phyloP scores from a whole-genome alignment of 2,888 invertebrate species.

The Gastrophysa polygoni region DNA sequence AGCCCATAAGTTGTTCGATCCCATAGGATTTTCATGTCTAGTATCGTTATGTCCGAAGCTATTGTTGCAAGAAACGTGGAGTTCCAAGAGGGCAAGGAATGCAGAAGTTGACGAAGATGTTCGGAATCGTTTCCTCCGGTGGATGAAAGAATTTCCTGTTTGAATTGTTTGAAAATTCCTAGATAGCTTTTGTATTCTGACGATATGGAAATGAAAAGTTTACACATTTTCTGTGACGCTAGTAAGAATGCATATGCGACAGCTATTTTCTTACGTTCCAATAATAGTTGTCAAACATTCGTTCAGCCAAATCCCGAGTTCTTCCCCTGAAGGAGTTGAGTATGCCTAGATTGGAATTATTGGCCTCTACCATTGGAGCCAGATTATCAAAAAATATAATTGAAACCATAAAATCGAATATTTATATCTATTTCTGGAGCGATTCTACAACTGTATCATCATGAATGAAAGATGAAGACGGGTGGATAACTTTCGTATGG shows the following conservation, averaged over 20 bases:
- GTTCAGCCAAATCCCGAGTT: slow-evolving; percentile 12
- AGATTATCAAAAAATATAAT: neutral
- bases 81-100: neutral
- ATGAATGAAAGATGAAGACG: slow-evolving; percentile 26
- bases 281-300: neutral
- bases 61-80: slow-evolving; percentile 22
- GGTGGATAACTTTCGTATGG: slow-evolving; percentile 34
- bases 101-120: slow-evolving; percentile 6
- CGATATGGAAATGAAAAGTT: neutral
- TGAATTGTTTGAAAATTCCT: neutral
- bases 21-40: slow-evolving; percentile 27
- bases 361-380: neutral
- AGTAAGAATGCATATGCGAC: slow-evolving; percentile 17
- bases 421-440: slow-evolving; percentile 21
- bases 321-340: slow-evolving; percentile 11
- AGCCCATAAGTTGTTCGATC: slow-evolving; percentile 26
- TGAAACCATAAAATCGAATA: neutral
- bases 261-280: neutral
- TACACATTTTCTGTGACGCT: slow-evolving; percentile 7
- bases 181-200: neutral
- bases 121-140: neutral
- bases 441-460: slow-evolving; percentile 30
- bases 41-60: slow-evolving; percentile 27
- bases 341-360: slow-evolving; percentile 15
- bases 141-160: neutral